A percentile compares a stretch with the other conserved stretches of the same genome.
These are phyloP conservation scores for Tolmerus cingulatus DNA, from an alignment of 2,888 invertebrate genomes.

Conservation along the genomic window DNA sequence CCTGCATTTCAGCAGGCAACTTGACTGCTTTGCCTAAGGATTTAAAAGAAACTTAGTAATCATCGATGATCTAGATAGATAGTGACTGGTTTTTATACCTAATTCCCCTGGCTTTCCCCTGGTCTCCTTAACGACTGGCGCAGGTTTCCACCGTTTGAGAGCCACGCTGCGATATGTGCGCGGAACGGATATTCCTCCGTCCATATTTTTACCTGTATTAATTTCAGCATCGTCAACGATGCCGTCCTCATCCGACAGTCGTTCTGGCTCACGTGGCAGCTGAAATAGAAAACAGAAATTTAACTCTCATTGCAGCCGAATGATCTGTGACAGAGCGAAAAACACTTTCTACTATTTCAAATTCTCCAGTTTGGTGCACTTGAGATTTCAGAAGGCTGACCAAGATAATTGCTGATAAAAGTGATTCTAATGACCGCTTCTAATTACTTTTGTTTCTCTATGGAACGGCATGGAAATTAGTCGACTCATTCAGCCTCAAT, in stretches of 20 bases:
- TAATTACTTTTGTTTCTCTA: background rate
- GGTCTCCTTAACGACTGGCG: constrained; percentile 73
- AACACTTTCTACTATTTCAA: background rate
- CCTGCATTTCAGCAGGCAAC: constrained; percentile 85
- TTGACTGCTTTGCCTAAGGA: constrained; percentile 78
- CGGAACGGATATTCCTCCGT: constrained; percentile 58
- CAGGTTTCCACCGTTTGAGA: constrained; percentile 77
- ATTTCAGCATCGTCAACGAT: constrained; percentile 63
- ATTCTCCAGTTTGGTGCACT: background rate
- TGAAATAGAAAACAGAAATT: background rate
- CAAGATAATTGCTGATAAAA: background rate
- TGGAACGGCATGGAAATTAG: background rate
- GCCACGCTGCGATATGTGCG: constrained; percentile 62
- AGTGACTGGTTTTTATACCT: constrained; percentile 67
- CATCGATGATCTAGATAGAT: background rate
- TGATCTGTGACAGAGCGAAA: background rate
- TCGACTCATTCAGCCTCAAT: background rate
- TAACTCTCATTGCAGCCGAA: background rate
- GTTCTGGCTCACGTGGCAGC: constrained; percentile 56
- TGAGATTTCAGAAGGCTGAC: background rate
- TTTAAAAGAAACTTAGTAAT: background rate
- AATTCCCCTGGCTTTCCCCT: constrained; percentile 86
- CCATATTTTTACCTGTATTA: constrained; percentile 62
- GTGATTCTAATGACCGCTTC: background rate
- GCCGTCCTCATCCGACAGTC: constrained; percentile 60